Evolutionary conservation across 2,888 invertebrate species (phyloP).

Genomic region (Apodemia duryi): DNA sequence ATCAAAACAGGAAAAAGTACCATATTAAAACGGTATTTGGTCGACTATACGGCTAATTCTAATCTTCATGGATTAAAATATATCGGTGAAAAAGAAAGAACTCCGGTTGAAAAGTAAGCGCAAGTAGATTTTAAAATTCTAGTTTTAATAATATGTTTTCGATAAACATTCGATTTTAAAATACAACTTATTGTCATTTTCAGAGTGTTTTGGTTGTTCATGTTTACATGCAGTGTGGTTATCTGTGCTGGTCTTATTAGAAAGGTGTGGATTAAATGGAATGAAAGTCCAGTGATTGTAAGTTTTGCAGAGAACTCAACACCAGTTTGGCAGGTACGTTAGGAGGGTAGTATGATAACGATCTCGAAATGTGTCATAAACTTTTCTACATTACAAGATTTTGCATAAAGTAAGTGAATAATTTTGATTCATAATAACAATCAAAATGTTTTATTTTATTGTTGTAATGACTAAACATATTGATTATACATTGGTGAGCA

Average conservation of each 20-base stretch:
- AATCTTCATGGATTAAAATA: slow-evolving; percentile 20
- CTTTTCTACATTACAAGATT: no score
- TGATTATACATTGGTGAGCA: no score
- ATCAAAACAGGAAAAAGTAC: neutral
- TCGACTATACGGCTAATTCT: slow-evolving; percentile 9
- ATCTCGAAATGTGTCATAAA: no score
- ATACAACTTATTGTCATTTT: slow-evolving; percentile 30
- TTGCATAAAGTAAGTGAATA: neutral
- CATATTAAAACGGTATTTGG: neutral
- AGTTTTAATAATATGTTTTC: no score
- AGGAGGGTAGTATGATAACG: no score
- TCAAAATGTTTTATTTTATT: no score
- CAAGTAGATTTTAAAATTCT: no score
- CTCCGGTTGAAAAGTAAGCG: slow-evolving; percentile 19
- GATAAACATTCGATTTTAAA: no score
- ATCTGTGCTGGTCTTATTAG: slow-evolving; percentile 80
- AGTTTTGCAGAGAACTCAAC: slow-evolving; percentile 87
- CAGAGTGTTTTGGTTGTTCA: slow-evolving; percentile 82
- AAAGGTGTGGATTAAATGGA: slow-evolving; percentile 85
- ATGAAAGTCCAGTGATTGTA: slow-evolving; percentile 84
- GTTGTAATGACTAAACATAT: no score
- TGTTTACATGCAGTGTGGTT: slow-evolving; percentile 79
- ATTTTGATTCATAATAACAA: no score
- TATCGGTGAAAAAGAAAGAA: slow-evolving; percentile 21
- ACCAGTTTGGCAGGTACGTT: slow-evolving; percentile 80